phyloP scores from a whole-genome alignment of 1,140 invertebrate species.

The Leucophenga varia region DNA sequence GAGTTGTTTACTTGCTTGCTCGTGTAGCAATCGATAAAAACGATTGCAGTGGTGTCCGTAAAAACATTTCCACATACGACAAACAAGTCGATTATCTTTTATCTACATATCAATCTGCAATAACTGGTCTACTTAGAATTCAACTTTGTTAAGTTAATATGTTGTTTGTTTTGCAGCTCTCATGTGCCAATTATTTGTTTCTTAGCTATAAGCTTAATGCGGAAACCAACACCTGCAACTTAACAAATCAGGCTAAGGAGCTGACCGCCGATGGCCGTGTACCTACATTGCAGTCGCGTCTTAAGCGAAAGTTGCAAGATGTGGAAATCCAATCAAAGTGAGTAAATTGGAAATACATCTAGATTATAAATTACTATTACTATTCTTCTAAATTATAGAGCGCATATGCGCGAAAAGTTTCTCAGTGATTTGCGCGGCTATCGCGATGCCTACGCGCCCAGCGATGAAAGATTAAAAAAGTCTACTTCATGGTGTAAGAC shows the following conservation, averaged over 20 bases:
- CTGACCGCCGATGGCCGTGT: constrained; percentile 66
- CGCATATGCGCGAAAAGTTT: constrained; percentile 98
- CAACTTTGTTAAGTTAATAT: too few relatives aligned
- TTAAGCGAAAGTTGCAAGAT: constrained; percentile 85
- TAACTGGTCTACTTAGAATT: too few relatives aligned
- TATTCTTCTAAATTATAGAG: constrained; percentile 64
- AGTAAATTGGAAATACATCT: constrained; percentile 22
- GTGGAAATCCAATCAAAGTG: constrained; percentile 93
- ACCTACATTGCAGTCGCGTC: constrained; percentile 64
- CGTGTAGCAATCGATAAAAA: too few relatives aligned
- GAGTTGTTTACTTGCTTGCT: too few relatives aligned
- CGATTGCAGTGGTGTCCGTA: too few relatives aligned
- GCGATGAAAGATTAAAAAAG: constrained; percentile 74
- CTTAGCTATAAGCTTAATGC: constrained; percentile 77
- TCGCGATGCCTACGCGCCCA: constrained; percentile 80
- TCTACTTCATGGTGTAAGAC: constrained; percentile 80
- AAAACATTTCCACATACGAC: too few relatives aligned
- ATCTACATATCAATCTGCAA: too few relatives aligned
- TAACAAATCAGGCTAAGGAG: constrained; percentile 72
- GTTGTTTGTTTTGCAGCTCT: constrained; percentile 67
- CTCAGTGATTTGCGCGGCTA: constrained; percentile 90
- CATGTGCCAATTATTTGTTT: constrained; percentile 84
- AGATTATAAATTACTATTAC: constrained; percentile 6
- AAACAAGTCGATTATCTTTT: too few relatives aligned
- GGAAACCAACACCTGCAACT: constrained; percentile 72